These are phyloP conservation scores for Clarias batrachus DNA, from an alignment of 2,113 vertebrate genomes.

Conservation along the genomic window DNA sequence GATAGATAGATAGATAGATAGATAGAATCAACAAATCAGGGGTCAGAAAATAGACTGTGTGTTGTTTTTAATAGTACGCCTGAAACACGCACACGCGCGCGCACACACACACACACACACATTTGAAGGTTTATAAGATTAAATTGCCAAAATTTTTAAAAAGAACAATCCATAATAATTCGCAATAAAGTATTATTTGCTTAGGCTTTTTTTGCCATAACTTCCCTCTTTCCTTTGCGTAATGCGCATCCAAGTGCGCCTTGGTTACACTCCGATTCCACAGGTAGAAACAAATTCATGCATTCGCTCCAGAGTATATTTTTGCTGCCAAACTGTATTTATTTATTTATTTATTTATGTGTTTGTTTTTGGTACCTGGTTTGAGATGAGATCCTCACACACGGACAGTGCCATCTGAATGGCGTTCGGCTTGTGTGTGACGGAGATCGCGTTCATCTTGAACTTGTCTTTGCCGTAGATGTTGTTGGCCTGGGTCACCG, in stretches of 20 bases:
- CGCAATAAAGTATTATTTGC: neutral
- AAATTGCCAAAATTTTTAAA: neutral
- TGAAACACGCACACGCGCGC: neutral
- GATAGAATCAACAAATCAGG: neutral
- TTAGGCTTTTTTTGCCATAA: neutral
- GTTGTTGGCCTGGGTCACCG: constrained; percentile 88
- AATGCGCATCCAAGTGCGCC: neutral
- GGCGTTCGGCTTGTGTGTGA: constrained; percentile 95
- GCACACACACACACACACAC: neutral
- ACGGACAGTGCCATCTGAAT: constrained; percentile 98
- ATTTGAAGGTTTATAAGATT: neutral
- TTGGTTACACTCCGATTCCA: constrained; percentile 1
- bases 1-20: constrained; percentile 13
- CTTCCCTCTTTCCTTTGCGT: neutral
- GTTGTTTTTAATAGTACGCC: neutral
- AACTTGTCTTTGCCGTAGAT: constrained; percentile 89
- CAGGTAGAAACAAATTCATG: neutral
- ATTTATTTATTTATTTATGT: no score
- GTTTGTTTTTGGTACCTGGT: constrained; percentile 78
- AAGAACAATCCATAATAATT: neutral
- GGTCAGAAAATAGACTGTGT: neutral
- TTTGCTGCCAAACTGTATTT: neutral
- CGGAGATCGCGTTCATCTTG: constrained; percentile 95
- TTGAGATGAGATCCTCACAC: constrained; percentile 96
- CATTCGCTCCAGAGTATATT: neutral